phyloP scores from a whole-genome alignment of 2,113 vertebrate species.

The Chloebia gouldiae region DNA sequence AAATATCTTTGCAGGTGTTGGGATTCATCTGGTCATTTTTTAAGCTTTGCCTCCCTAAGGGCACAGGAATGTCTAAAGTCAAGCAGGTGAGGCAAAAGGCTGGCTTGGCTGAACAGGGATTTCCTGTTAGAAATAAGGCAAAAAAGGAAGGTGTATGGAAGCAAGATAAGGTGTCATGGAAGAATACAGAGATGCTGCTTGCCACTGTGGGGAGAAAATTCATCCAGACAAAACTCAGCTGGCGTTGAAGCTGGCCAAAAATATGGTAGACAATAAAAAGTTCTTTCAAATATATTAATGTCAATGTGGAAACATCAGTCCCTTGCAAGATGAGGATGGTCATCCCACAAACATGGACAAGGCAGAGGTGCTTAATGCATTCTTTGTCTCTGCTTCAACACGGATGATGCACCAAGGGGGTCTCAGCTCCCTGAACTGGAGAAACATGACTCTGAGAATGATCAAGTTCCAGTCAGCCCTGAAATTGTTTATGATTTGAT shows the following conservation, averaged over 20 bases:
- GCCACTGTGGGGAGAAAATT: not conserved
- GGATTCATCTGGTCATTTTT: not conserved
- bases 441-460: accelerated
- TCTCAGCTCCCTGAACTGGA: not conserved
- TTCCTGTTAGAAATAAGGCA: not conserved
- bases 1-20: not conserved
- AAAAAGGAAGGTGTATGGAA: not conserved
- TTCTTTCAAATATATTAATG: not conserved
- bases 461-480: not conserved
- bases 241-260: not conserved
- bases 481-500: not conserved
- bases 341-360: not conserved
- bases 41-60: not conserved
- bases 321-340: accelerated
- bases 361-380: not conserved
- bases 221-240: not conserved
- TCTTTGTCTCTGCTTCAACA: not conserved
- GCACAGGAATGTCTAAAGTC: not conserved
- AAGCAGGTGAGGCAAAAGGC: not conserved
- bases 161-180: not conserved
- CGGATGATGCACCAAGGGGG: accelerated
- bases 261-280: not conserved
- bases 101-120: not conserved
- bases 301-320: not conserved
- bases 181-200: not conserved